These are phyloP conservation scores for Temnothorax longispinosus DNA, from an alignment of 1,140 invertebrate species.

Conservation along the genomic window DNA sequence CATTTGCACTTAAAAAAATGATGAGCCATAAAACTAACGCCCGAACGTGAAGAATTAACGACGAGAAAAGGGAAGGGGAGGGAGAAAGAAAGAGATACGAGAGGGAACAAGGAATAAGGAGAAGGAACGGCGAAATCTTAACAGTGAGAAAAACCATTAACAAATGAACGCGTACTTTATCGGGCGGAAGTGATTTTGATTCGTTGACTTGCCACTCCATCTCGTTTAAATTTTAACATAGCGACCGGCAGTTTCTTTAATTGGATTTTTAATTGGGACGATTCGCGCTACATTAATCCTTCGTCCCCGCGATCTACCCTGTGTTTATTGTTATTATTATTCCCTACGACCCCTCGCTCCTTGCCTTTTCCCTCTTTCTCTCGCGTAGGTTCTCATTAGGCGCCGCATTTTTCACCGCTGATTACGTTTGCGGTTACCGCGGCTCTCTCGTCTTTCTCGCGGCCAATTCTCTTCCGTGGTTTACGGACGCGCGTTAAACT, in stretches of 20 bases:
- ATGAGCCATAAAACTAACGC: conserved; percentile 85
- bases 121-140: conserved; percentile 66
- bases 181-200: conserved; percentile 85
- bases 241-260: conserved; percentile 80
- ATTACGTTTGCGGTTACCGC: conserved; percentile 47
- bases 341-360: conserved; percentile 44
- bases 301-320: conserved; percentile 51
- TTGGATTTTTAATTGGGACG: conserved; percentile 85
- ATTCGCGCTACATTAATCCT: conserved; percentile 84
- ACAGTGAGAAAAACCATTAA: conserved; percentile 79
- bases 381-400: conserved; percentile 51
- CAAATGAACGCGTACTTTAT: conserved; percentile 84
- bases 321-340: conserved; percentile 78
- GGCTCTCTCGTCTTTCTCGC: conserved; percentile 37
- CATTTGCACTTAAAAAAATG: conserved; percentile 86
- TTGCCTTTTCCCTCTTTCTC: background rate
- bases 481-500: conserved; percentile 55
- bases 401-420: conserved; percentile 31
- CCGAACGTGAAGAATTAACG: conserved; percentile 79
- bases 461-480: conserved; percentile 45
- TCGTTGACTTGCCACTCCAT: conserved; percentile 75
- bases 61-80: conserved; percentile 57
- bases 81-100: conserved; percentile 32
- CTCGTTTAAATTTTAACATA: conserved; percentile 82
- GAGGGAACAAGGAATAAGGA: background rate